Conservation (phyloP, 2,113 vertebrate species). For the Vulpes ferrilata region DNA sequence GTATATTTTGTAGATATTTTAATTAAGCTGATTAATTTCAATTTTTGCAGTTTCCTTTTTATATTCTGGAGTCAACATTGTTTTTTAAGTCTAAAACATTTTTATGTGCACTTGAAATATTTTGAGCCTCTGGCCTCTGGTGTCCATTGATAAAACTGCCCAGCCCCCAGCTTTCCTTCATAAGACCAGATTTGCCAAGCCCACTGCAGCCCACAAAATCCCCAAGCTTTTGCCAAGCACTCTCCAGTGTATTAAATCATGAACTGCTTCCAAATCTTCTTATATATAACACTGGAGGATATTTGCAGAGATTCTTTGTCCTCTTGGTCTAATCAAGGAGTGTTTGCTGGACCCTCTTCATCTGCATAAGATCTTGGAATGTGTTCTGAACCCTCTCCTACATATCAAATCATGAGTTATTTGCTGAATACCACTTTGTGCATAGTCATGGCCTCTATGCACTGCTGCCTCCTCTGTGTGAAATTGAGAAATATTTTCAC, state of each 20-base stretch:
- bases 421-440: not conserved
- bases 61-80: not conserved
- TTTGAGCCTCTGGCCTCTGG: not conserved
- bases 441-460: not conserved
- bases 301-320: not conserved
- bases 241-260: not conserved
- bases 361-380: not conserved
- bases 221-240: not conserved
- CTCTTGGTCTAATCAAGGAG: not conserved
- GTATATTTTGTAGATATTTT: slow-evolving; percentile 26
- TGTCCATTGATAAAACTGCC: not conserved
- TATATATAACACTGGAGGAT: not conserved
- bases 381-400: not conserved
- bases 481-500: not conserved
- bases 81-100: not conserved
- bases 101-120: not conserved
- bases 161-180: not conserved
- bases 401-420: not conserved
- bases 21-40: not conserved
- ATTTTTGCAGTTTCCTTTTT: not conserved
- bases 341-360: not conserved
- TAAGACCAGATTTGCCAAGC: not conserved
- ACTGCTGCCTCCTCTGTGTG: not conserved
- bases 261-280: not conserved
- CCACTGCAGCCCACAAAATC: not conserved